phyloP scores from a whole-genome alignment of 2,797 vertebrate genomes.

The Pangasius sanitwongsei region DNA sequence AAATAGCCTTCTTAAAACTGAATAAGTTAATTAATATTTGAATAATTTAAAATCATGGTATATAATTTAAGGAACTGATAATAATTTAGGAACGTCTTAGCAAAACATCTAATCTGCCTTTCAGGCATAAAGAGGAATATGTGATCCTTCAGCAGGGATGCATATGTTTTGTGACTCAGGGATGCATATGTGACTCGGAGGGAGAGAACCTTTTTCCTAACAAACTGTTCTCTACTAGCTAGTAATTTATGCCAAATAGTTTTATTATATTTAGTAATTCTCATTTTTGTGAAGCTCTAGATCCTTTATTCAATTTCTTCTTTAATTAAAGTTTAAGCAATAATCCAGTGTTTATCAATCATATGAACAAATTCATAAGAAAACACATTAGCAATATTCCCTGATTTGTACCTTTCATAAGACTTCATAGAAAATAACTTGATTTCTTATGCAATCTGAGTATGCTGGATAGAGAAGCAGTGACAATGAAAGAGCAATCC shows the following conservation, averaged over 20 bases:
- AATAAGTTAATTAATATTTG: not conserved
- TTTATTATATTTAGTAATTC: too few species aligned
- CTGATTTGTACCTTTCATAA: not conserved
- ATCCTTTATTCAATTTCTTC: not conserved
- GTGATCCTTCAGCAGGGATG: not conserved
- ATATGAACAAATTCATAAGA: not conserved
- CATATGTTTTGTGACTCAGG: not conserved
- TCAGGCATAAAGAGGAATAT: not conserved
- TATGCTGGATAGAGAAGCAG: not conserved
- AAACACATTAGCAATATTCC: not conserved
- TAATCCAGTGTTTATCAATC: not conserved
- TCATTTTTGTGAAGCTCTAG: not conserved
- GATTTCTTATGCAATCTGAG: not conserved
- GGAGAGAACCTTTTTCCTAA: too few species aligned
- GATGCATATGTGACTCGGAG: not conserved
- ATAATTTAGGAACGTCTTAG: not conserved
- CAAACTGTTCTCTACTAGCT: too few species aligned
- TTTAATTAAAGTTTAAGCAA: not conserved
- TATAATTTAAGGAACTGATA: not conserved
- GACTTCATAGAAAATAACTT: not conserved
- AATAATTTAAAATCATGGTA: not conserved
- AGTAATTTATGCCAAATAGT: too few species aligned
- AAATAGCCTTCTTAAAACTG: not conserved
- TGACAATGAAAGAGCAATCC: not conserved
- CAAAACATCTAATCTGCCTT: slow-evolving; percentile 4